Percentiles rank a stretch among this genome's conserved stretches.
These are phyloP conservation scores for Zelostemma sp. DNA, from an alignment of 1,140 invertebrate genomes.

Conservation along the genomic window DNA sequence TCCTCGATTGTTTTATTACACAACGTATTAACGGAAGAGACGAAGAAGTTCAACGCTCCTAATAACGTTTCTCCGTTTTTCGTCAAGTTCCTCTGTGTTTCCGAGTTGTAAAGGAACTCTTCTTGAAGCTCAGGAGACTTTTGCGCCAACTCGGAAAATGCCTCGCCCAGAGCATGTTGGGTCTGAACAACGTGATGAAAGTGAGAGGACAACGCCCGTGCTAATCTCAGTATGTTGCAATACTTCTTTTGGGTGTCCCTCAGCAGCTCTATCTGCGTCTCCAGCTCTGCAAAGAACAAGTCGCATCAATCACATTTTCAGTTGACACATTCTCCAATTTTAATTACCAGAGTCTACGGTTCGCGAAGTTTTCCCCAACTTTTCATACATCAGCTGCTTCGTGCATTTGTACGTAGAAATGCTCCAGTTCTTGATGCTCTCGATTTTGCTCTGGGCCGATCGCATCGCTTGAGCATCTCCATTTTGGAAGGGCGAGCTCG, in stretches of 20 bases:
- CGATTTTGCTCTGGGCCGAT: conserved; percentile 82
- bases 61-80: conserved; percentile 95
- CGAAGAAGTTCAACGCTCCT: conserved; percentile 95
- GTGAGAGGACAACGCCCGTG: conserved; percentile 86
- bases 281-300: conserved; percentile 79
- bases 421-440: conserved; percentile 94
- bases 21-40: conserved; percentile 93
- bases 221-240: conserved; percentile 87
- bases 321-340: no score
- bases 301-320: no score
- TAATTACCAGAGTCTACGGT: conserved; percentile 93
- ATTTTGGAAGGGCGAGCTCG: conserved; percentile 73
- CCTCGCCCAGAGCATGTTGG: conserved; percentile 86
- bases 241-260: conserved; percentile 96
- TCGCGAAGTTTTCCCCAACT: conserved; percentile 91
- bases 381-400: conserved; percentile 94
- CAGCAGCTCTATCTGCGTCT: conserved; percentile 91
- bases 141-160: conserved; percentile 95
- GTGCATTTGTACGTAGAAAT: conserved; percentile 98
- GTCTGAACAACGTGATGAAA: conserved; percentile 91
- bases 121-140: conserved; percentile 95
- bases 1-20: conserved; percentile 98
- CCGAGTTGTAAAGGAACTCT: conserved; percentile 95
- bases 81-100: conserved; percentile 92
- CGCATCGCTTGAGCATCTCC: conserved; percentile 75